phyloP scores from a whole-genome alignment of 2,113 vertebrate genomes.

The Oreochromis niloticus region DNA sequence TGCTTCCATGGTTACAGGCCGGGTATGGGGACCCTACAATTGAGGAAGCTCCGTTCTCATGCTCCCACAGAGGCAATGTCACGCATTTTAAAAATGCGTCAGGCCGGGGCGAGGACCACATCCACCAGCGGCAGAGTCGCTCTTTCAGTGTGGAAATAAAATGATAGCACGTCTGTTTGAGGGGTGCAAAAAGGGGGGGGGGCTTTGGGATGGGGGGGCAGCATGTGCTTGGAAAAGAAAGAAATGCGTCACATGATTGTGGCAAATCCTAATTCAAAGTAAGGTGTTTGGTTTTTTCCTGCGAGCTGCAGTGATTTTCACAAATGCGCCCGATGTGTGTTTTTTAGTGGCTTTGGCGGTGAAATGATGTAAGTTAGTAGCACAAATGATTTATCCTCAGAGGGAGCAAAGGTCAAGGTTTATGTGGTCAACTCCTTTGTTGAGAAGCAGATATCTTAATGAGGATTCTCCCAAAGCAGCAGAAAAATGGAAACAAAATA shows the following conservation, averaged over 20 bases:
- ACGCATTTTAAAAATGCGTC: constrained; percentile 84
- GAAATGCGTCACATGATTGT: constrained; percentile 86
- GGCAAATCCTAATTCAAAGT: constrained; percentile 75
- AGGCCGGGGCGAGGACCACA: constrained; percentile 81
- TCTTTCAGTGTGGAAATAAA: constrained; percentile 89
- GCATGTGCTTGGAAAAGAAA: constrained; percentile 51
- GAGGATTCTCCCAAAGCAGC: constrained; percentile 62
- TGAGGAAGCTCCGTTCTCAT: constrained; percentile 92
- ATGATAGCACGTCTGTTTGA: constrained; percentile 80
- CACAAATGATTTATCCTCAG: constrained; percentile 64
- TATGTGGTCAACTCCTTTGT: constrained; percentile 75
- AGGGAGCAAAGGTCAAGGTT: constrained; percentile 83
- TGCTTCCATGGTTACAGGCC: constrained; percentile 99
- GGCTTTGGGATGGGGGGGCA: constrained; percentile 36
- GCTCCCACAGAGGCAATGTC: constrained; percentile 89
- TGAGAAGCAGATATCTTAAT: constrained; percentile 63
- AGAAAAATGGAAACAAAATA: not conserved
- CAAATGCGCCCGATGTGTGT: not conserved
- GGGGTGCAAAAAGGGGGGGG: constrained; percentile 36
- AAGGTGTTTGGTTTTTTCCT: constrained; percentile 8
- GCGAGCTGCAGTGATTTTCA: not conserved
- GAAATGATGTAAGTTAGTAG: constrained; percentile 13
- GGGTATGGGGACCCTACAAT: constrained; percentile 94
- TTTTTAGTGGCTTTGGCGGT: constrained; percentile 7
- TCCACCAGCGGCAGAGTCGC: constrained; percentile 71